A percentile compares a stretch with the other conserved stretches of the same genome.
phyloP scores from a whole-genome alignment of 2,888 invertebrate species.

The Conomelus anceps region DNA sequence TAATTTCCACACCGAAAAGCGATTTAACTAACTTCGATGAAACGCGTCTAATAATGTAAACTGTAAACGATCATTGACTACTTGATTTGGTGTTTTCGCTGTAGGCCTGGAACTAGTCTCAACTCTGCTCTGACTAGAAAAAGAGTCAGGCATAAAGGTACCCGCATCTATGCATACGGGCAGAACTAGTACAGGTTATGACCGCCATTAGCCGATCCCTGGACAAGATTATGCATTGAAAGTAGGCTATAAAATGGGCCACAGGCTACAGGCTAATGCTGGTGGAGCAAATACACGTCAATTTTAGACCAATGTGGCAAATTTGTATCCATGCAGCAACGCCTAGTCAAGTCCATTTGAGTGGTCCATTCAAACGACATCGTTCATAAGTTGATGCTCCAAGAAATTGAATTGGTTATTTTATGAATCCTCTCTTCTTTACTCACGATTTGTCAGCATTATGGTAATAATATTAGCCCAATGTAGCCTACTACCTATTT shows the following conservation, averaged over 20 bases:
- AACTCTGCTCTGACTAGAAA: neutral
- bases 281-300: neutral
- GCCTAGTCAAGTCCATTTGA: neutral
- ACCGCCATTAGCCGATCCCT: neutral
- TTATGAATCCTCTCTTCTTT: no score
- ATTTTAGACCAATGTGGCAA: no score
- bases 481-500: no score
- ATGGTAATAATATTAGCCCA: no score
- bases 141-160: neutral
- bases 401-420: no score
- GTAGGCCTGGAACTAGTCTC: neutral
- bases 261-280: neutral
- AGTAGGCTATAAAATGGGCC: neutral
- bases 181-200: neutral
- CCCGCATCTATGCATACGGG: neutral
- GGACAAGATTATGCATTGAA: neutral
- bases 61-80: neutral
- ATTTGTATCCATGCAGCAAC: neutral
- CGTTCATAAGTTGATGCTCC: no score
- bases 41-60: neutral
- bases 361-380: neutral
- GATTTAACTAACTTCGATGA: neutral
- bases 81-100: neutral
- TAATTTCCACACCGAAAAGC: neutral
- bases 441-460: no score